phyloP scores from a whole-genome alignment of 1,140 invertebrate genomes.

The Cydia pomonella region DNA sequence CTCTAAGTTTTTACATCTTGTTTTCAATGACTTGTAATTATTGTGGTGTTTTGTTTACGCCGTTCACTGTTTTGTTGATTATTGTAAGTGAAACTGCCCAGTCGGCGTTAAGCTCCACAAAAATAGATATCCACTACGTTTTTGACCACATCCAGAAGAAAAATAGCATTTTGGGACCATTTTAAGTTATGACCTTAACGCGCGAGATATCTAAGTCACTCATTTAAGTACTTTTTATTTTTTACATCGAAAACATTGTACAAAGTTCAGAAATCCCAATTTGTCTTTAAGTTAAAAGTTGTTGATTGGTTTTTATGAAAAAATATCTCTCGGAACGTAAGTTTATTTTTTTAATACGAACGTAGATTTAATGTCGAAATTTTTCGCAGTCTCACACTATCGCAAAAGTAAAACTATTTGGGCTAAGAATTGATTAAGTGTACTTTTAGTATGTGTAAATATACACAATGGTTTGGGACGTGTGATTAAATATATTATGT shows the following conservation, averaged over 20 bases:
- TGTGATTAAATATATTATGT: conserved; percentile 36
- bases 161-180: conserved; percentile 30
- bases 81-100: conserved; percentile 24
- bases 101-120: conserved; percentile 5
- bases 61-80: conserved; percentile 33
- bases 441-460: conserved; percentile 74
- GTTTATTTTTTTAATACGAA: conserved; percentile 58
- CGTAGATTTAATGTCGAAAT: conserved; percentile 60
- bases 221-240: conserved; percentile 26
- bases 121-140: neutral
- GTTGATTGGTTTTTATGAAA: conserved; percentile 33
- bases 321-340: conserved; percentile 49
- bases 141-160: neutral
- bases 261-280: conserved; percentile 37
- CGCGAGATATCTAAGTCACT: conserved; percentile 26
- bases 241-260: conserved; percentile 37
- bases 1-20: conserved; percentile 52
- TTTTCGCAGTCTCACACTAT: conserved; percentile 65
- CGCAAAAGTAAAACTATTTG: conserved; percentile 58
- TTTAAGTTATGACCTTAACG: conserved; percentile 17
- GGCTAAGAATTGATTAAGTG: conserved; percentile 62
- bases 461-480: conserved; percentile 65
- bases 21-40: conserved; percentile 46
- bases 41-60: conserved; percentile 21
- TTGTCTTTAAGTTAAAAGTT: conserved; percentile 25